Evolutionary conservation across 2,113 vertebrate genomes (phyloP).

Genomic region (Corythornis madagascariensis): DNA sequence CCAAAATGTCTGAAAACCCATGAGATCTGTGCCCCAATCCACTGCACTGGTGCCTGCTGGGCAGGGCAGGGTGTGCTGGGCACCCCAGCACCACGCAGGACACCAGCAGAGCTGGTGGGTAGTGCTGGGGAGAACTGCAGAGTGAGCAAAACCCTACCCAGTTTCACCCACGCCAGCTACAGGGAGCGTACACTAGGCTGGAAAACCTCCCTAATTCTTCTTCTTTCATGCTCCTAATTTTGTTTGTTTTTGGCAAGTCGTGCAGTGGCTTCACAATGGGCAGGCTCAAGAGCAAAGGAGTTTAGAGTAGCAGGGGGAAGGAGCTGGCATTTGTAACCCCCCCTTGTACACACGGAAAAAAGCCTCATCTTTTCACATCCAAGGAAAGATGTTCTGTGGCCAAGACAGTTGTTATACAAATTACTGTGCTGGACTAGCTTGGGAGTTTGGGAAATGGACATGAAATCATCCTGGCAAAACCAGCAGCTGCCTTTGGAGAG

Average conservation of each 20-base stretch:
- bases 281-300: not conserved
- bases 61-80: not conserved
- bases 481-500: not conserved
- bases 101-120: accelerated
- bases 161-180: not conserved
- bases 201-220: not conserved
- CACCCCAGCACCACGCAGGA: not conserved
- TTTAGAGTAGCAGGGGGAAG: not conserved
- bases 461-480: not conserved
- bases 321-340: not conserved
- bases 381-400: not conserved
- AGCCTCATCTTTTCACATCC: not conserved
- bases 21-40: not conserved
- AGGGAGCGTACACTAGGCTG: not conserved
- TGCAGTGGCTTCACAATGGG: not conserved
- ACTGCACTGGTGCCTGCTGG: not conserved
- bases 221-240: not conserved
- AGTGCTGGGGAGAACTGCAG: not conserved
- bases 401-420: not conserved
- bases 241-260: not conserved
- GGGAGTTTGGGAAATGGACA: not conserved
- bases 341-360: not conserved
- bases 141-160: not conserved
- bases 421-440: not conserved
- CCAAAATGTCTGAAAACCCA: not conserved